Evolutionary conservation across 2,888 invertebrate genomes (phyloP).

Genomic region (Laothoe populi): DNA sequence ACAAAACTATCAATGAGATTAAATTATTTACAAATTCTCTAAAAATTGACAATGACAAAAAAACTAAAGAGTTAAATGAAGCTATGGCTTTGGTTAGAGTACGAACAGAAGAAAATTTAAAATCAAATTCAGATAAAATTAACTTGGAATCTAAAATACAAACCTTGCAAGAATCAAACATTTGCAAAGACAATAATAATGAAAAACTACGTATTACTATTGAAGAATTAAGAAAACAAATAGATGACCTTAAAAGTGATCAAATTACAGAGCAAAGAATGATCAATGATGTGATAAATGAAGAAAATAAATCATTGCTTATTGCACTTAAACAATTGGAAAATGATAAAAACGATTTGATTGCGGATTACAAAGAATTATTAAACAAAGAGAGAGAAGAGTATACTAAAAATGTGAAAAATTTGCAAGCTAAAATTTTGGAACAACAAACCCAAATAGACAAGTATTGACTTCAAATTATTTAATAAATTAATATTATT

Average conservation of each 20-base stretch:
- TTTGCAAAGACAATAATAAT: conserved; percentile 60
- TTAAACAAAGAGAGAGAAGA: conserved; percentile 80
- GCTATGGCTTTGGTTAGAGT: conserved; percentile 63
- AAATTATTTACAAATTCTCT: conserved; percentile 46
- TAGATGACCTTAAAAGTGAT: conserved; percentile 48
- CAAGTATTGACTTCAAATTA: conserved; percentile 48
- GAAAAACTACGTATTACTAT: conserved; percentile 51
- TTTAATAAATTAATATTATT: neutral
- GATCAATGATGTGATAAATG: conserved; percentile 56
- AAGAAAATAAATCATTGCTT: conserved; percentile 75
- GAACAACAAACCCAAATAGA: conserved; percentile 66
- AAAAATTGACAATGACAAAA: conserved; percentile 49
- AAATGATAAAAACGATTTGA: conserved; percentile 66
- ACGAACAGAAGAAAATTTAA: conserved; percentile 60
- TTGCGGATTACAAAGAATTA: conserved; percentile 80
- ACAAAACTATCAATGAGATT: conserved; percentile 45
- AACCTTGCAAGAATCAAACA: conserved; percentile 54
- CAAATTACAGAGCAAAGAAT: conserved; percentile 50
- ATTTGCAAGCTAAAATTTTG: conserved; percentile 60
- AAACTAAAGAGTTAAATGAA: conserved; percentile 63
- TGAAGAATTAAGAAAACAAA: conserved; percentile 55
- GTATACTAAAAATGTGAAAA: conserved; percentile 63
- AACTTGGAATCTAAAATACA: conserved; percentile 60
- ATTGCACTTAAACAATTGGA: conserved; percentile 68
- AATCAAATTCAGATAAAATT: conserved; percentile 65